Evolutionary conservation across 1,140 invertebrate genomes (phyloP), one percentile per base, ranked within the genome.

Genomic region (Drosophila sp.): DNA sequence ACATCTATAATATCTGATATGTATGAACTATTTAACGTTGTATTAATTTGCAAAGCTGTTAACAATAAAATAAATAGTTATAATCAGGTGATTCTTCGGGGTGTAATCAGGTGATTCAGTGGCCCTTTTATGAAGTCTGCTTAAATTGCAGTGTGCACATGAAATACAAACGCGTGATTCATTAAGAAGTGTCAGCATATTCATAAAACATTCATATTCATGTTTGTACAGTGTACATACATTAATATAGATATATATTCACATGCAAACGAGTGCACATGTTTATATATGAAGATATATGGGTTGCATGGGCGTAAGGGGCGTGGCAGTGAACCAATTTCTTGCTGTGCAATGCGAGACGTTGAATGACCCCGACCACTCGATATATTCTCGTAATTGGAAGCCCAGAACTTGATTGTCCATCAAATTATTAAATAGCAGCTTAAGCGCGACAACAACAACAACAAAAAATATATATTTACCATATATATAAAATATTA

Each of bases 341-440:
- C 36, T 25, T 4, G 13, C 11, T 4, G 4, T 29, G 66, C 40
- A 70, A 70, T 21, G 29, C 48, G 58, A 72, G 59, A 38, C 81
- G 81, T 84, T 84, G 72, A 87, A 84, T 84, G 78, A 84, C 74
- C 81, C 54, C 38, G 21, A 69, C 29, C 45, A 56, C 56, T 66
- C 56, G 8, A 59, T 71, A 18, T 61, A 72, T 63, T 70, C 59
- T 80, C 14, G 78, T 56, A 77, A 80, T 73, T 73, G 43, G 69
- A 80, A 36, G 13, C 40, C 46, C 32, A 62, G 13, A n/a, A 18
- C 13, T 9, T 25, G 27, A 29, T 11, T 13, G 16, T 5, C 14
- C 48, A 21, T 53, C 0, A 16, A 38, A 13, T 38, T 38, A 38
- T 38, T 38, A 36, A 11, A 36, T 36, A 36, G 34, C 34, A 36